These are phyloP conservation scores for Zosterops borbonicus DNA, from an alignment of 2,113 vertebrate genomes.

Conservation along the genomic window DNA sequence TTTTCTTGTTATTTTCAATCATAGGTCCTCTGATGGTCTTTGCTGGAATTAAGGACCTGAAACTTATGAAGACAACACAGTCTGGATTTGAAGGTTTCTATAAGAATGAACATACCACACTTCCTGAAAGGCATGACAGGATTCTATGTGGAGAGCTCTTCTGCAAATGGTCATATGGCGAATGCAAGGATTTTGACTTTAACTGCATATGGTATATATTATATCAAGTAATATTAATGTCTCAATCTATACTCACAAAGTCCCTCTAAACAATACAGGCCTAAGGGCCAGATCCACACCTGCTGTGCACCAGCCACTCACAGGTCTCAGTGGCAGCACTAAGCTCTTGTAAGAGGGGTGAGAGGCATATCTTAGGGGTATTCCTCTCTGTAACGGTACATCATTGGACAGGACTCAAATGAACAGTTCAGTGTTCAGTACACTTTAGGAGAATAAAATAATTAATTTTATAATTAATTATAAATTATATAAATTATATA, in stretches of 20 bases:
- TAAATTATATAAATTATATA: no score
- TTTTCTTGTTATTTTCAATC: neutral
- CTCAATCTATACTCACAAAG: neutral
- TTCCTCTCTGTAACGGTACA: neutral
- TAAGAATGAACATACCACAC: slow-evolving; percentile 86
- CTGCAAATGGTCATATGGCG: slow-evolving; percentile 87
- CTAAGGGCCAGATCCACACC: neutral
- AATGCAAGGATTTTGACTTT: slow-evolving; percentile 75
- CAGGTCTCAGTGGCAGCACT: neutral
- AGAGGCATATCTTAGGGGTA: neutral
- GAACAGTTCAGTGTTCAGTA: neutral
- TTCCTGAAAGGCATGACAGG: slow-evolving; percentile 86
- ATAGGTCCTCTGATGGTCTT: slow-evolving; percentile 83
- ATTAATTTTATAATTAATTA: neutral
- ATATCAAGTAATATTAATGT: neutral
- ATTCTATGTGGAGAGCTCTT: slow-evolving; percentile 88
- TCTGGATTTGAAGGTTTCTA: slow-evolving; percentile 92
- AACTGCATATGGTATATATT: slow-evolving; percentile 77
- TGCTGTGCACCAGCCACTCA: neutral
- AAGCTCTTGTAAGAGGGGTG: accelerated
- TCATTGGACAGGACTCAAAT: neutral
- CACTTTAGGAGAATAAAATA: neutral
- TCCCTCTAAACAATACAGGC: neutral
- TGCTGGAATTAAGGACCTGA: slow-evolving; percentile 89
- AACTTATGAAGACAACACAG: slow-evolving; percentile 92